Evolutionary conservation across 2,113 vertebrate genomes (phyloP).

Genomic region (Calyptommatus sinebrachiatus): DNA sequence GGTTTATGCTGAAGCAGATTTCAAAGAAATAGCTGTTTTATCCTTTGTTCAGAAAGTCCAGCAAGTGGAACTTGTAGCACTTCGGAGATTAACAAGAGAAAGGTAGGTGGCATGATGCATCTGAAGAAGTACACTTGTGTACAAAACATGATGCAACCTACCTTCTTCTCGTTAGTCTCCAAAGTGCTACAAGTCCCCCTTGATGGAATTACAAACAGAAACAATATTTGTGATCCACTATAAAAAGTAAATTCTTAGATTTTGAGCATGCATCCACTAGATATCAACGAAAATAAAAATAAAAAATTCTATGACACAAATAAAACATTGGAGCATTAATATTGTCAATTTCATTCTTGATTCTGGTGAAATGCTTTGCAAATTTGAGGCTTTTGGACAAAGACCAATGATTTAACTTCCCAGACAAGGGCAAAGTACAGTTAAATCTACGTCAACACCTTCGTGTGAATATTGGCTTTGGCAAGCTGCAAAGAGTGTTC

Average conservation of each 20-base stretch:
- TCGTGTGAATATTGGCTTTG: conserved; percentile 41
- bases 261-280: not conserved
- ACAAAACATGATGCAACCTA: no score
- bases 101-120: no score
- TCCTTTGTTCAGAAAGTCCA: no score
- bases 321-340: not conserved
- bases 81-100: no score
- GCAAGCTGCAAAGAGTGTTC: conserved; percentile 27
- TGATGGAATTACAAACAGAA: not conserved
- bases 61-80: no score
- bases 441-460: conserved; percentile 14
- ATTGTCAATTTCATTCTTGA: conserved; percentile 29
- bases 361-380: not conserved
- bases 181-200: no score
- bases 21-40: no score
- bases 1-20: not conserved
- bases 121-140: no score
- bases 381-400: conserved; percentile 8
- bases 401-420: not conserved
- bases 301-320: not conserved
- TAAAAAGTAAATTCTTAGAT: not conserved
- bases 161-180: no score
- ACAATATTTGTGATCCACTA: not conserved
- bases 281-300: not conserved
- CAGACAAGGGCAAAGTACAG: conserved; percentile 36